Percentiles rank a stretch among this genome's conserved stretches.
phyloP scores from a whole-genome alignment of 64 coral and sea anemone genomes.

The Dendrophyllia cribrosa region DNA sequence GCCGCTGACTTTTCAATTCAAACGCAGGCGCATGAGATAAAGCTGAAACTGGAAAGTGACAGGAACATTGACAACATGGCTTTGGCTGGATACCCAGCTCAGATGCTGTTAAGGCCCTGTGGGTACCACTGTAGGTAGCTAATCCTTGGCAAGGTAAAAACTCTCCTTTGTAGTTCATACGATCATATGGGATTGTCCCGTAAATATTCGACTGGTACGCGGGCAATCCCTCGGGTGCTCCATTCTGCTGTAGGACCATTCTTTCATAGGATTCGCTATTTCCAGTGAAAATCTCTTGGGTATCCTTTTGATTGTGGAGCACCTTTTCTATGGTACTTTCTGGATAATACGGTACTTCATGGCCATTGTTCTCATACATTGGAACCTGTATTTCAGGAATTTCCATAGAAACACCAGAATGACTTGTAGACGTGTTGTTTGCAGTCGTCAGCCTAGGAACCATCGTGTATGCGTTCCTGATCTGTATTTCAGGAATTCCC shows the following conservation, averaged over 20 bases:
- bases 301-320: background rate
- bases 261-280: background rate
- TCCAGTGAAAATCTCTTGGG: background rate
- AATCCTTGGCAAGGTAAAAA: background rate
- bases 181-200: background rate
- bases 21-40: background rate
- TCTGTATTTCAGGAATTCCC: background rate
- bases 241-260: background rate
- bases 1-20: constrained; percentile 19
- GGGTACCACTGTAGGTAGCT: background rate
- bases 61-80: background rate
- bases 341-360: constrained; percentile 11
- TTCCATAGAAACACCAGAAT: background rate
- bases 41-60: background rate
- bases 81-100: constrained; percentile 2
- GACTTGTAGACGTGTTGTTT: background rate
- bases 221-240: background rate
- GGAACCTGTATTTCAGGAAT: constrained; percentile 2
- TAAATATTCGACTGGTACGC: background rate
- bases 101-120: constrained; percentile 30
- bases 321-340: background rate
- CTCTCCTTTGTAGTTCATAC: background rate
- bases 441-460: background rate
- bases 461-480: background rate
- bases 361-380: constrained; percentile 1